Base-by-base conservation (phyloP, 2,888 invertebrate species). In the Leucozona laternaria region DNA sequence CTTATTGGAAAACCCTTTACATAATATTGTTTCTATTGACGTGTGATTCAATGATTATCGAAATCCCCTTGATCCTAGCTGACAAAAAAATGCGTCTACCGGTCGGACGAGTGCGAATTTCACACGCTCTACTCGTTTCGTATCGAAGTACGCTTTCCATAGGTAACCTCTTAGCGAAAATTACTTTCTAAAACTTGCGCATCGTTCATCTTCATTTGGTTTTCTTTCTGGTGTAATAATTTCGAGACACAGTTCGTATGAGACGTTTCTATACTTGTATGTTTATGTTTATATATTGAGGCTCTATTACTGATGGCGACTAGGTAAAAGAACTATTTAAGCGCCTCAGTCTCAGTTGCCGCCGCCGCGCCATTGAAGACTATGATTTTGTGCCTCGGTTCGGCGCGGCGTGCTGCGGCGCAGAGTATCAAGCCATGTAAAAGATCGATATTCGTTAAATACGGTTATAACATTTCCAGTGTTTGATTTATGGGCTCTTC, bases 381-480 rank as follows among this genome's bases (percentile, higher is more conserved):
- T 13, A 73, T 79, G 57, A 70, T 73, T 62, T 62, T 68, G 62
- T 83, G 25, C 31, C 17, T 64, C 7, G n/a, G 28, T 1, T 7
- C 50, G 20, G 22, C 48, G 48, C 11, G 4, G 20, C 48, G 48
- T 13, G 10, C 5, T 0, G 22, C 50, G 48, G 48, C 4, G 11
- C 28, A 45, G 28, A 58, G 40, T 53, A 77, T 68, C 71, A 72
- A 66, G 73, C 68, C 77, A 72, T 85, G 85, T 73, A 77, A 72
- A 70, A 81, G 81, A 86, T 78, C 86, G 78, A 86, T 82, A 86
- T 82, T 86, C 70, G 78, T 73, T 82, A 84, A 84, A 79, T 79
- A 84, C 84, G 84, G 84, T 84, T 79, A 84, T 84, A 82, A 79
- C 70, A 82, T 86, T 82, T 79, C 78, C 75, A 70, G 64, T 75